Percentiles rank a stretch among this genome's conserved stretches.
Evolutionary conservation across 1,140 invertebrate genomes (phyloP).

Genomic region (Dreissena polymorpha): DNA sequence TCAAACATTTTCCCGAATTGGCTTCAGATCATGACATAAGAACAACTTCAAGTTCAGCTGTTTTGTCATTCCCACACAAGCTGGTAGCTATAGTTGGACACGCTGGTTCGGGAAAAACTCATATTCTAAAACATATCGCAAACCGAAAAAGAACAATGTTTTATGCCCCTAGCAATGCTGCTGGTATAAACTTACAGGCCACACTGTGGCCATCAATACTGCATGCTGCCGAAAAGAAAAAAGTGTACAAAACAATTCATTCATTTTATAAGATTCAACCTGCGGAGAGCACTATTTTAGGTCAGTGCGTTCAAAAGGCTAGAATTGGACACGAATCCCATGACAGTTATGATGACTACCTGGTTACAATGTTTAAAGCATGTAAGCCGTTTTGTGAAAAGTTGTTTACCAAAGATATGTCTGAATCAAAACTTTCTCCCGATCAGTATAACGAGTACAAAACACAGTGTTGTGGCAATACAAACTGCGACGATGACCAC

Average conservation of each 20-base stretch:
- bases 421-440: not conserved
- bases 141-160: conserved; percentile 21
- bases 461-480: not conserved
- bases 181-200: not conserved
- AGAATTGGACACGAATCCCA: conserved; percentile 3
- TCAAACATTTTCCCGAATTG: too few species aligned
- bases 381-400: conserved; percentile 7
- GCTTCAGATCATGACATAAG: too few species aligned
- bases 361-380: conserved; percentile 3
- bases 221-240: not conserved
- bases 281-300: too few species aligned
- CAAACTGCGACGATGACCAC: not conserved
- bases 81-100: conserved; percentile 18
- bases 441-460: not conserved
- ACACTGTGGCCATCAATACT: not conserved
- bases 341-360: not conserved
- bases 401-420: conserved; percentile 7
- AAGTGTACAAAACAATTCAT: not conserved
- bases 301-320: not conserved
- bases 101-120: conserved; percentile 16
- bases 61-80: not conserved
- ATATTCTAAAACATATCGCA: conserved; percentile 21
- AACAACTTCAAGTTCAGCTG: too few species aligned
- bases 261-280: too few species aligned
- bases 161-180: conserved; percentile 13